A percentile compares a stretch with the other conserved stretches of the same genome.
Conservation (phyloP, 2,888 invertebrate genomes). For the Caenorhabditis sp. region DNA sequence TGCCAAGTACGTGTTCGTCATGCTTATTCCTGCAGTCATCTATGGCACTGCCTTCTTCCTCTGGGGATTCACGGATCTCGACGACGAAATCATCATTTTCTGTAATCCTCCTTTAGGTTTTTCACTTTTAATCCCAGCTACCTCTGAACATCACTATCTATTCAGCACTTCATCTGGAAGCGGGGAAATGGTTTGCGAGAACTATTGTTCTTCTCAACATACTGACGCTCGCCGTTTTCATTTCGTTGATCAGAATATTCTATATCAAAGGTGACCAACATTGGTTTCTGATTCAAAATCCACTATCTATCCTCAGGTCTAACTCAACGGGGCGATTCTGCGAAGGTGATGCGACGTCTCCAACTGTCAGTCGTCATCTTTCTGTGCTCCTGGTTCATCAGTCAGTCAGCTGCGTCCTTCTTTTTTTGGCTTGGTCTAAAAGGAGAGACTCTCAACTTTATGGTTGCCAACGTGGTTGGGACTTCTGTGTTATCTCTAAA, state of each 20-base stretch:
- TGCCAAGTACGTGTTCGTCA: constrained; percentile 3
- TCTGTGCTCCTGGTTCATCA: constrained; percentile 45
- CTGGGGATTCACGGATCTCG: constrained; percentile 25
- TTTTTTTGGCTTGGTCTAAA: constrained; percentile 20
- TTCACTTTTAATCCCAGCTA: not conserved
- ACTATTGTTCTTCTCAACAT: constrained; percentile 19
- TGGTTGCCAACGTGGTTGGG: constrained; percentile 32
- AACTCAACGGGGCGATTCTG: constrained; percentile 27
- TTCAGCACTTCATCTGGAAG: constrained; percentile 4
- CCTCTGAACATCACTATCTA: not conserved
- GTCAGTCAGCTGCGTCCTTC: constrained; percentile 13
- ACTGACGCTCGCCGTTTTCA: constrained; percentile 8
- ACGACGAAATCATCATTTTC: constrained; percentile 32
- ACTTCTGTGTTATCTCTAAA: no score
- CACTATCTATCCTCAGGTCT: constrained; percentile 7
- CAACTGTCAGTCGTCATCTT: constrained; percentile 40
- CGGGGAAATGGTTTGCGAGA: constrained; percentile 19
- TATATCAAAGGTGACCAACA: constrained; percentile 8
- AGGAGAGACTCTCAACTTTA: constrained; percentile 30
- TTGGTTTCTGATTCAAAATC: not conserved
- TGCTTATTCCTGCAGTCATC: constrained; percentile 5
- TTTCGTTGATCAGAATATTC: constrained; percentile 25
- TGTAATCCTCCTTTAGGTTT: constrained; percentile 40
- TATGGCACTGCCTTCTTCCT: constrained; percentile 16
- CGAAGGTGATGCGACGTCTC: constrained; percentile 39